These are phyloP conservation scores for Watersipora subatra DNA, from an alignment of 1,140 invertebrate genomes.

Conservation along the genomic window DNA sequence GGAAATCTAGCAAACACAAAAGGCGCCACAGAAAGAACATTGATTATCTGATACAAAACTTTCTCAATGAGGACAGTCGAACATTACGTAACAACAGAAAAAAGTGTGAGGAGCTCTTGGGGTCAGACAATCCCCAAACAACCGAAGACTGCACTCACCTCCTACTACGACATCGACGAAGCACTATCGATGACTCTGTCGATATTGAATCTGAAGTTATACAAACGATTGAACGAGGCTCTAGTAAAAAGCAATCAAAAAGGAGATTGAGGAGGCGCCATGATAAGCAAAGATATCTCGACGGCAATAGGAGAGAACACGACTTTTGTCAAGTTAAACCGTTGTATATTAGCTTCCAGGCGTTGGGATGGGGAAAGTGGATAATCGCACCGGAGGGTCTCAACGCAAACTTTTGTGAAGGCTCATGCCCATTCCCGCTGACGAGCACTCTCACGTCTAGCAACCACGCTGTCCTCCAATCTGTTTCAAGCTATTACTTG, in stretches of 20 bases:
- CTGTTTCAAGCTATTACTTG: conserved; percentile 12
- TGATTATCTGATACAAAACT: neutral
- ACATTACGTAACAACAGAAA: neutral
- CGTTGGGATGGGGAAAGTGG: conserved; percentile 97
- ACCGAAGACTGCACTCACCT: neutral
- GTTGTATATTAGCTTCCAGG: conserved; percentile 72
- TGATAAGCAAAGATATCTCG: neutral
- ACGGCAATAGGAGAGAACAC: neutral
- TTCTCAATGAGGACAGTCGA: neutral
- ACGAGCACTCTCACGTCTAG: conserved; percentile 79
- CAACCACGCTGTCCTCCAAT: conserved; percentile 92
- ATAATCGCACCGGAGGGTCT: conserved; percentile 92
- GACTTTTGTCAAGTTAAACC: conserved; percentile 24
- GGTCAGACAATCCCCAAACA: neutral
- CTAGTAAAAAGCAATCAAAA: neutral
- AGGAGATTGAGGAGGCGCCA: neutral
- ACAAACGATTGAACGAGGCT: neutral
- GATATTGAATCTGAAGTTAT: neutral
- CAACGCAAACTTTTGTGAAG: conserved; percentile 84
- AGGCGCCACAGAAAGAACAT: neutral
- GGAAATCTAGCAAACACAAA: neutral
- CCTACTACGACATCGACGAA: neutral
- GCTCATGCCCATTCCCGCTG: conserved; percentile 81
- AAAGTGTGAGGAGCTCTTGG: neutral
- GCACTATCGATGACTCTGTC: neutral